Base-by-base conservation (phyloP, 1,140 invertebrate genomes). In the Musca domestica region DNA sequence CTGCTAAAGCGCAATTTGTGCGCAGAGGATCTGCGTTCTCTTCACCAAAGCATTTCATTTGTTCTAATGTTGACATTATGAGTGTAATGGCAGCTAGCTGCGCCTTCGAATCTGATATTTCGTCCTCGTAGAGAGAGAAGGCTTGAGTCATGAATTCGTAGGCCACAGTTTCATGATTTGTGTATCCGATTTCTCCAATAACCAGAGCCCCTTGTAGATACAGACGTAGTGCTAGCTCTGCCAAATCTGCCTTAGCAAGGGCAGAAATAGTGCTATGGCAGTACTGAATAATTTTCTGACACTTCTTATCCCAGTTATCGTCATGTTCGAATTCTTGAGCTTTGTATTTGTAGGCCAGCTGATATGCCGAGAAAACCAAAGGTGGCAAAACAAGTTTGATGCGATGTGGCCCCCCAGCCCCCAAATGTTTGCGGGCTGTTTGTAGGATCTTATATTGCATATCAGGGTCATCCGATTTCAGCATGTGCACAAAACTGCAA, bases 141-240 rank as follows among this genome's bases (percentile, higher is more conserved):
- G 95, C 95, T 87, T 98, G 96, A 23, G 97, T 98, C 78, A 99
- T 91, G 77, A 98, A 99, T 83, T 99, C 98, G 83, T 99, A 99
- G 0, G 96, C 95, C 0, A 99, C 92, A 47, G 95, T 94, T 84
- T 98, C 96, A 78, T 95, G 92, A 80, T 96, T 96, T 71, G 96
- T 92, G 82, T 98, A 98, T 5, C 88, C 87, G 65, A 98, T 96
- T 81, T 93, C 90, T 54, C 94, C 93, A 56, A 97, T 95, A 0
- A 95, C 94, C 56, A 98, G 82, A 0, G 96, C 96, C 2, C 96
- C 97, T 83, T 99, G 95, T 2, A 98, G 85, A 83, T 97, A 99
- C 22, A 99, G 81, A 77, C 96, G 87, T 9, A 99, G 83, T 0
- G 96, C 94, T 66, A 99, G 80, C 76, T 99, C 97, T 0, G 95